Evolutionary conservation across 2,113 vertebrate genomes (phyloP).

Genomic region (Lepisosteus osseus): DNA sequence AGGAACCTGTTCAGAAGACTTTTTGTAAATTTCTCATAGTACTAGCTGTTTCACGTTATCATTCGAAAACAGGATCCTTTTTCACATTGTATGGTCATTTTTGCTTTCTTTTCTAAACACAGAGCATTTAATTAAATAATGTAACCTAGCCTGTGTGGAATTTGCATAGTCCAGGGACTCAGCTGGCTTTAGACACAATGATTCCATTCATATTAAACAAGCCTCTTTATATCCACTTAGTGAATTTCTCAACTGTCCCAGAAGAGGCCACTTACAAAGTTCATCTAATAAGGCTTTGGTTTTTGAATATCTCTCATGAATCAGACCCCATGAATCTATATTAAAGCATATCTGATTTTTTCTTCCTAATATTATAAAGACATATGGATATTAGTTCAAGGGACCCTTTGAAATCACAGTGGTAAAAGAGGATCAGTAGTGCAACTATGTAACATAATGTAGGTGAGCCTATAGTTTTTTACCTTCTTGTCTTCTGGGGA

Average conservation of each 20-base stretch:
- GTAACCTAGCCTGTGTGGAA: background rate
- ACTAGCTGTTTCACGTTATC: no score
- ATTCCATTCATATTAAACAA: slow-evolving; percentile 27
- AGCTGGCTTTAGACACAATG: slow-evolving; percentile 17
- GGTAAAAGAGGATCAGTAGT: background rate
- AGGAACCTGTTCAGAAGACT: no score
- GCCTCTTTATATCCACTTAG: background rate
- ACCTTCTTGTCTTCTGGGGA: slow-evolving; percentile 89
- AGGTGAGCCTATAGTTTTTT: slow-evolving; percentile 18
- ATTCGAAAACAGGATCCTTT: no score
- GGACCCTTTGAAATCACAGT: background rate
- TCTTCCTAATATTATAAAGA: no score
- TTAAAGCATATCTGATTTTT: no score
- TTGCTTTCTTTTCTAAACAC: no score
- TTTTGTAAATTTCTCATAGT: no score
- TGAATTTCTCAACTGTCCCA: slow-evolving; percentile 17
- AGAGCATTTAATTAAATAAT: background rate
- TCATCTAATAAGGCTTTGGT: background rate
- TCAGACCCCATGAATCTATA: no score
- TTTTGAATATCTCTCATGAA: no score
- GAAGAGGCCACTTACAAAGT: background rate
- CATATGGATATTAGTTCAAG: no score
- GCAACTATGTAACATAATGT: background rate
- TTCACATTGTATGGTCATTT: no score
- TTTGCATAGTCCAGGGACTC: background rate